phyloP scores from a whole-genome alignment of 2,797 vertebrate genomes.

The Agapornis canus region DNA sequence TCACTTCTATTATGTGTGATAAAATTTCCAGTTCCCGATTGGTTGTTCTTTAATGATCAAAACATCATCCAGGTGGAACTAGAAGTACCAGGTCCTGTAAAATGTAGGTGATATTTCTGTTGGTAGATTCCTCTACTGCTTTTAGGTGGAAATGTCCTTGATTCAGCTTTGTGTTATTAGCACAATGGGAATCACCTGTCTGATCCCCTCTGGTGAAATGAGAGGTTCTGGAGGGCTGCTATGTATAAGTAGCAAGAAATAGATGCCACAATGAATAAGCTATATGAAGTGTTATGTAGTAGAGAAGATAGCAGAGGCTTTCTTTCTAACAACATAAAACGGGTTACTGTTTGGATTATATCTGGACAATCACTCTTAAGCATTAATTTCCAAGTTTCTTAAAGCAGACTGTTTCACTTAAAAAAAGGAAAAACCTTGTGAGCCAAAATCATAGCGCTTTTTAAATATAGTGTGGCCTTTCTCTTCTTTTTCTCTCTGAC shows the following conservation, averaged over 20 bases:
- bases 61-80: not conserved
- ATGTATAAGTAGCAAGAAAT: fast-evolving
- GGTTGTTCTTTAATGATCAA: not conserved
- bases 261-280: not conserved
- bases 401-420: not conserved
- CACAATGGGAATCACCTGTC: not conserved
- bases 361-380: not conserved
- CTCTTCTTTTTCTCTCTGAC: not conserved
- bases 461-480: not conserved
- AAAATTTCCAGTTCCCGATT: not conserved
- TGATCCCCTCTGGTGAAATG: not conserved
- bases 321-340: not conserved
- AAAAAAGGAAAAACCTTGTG: not conserved
- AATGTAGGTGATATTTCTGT: not conserved
- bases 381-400: not conserved
- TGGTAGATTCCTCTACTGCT: not conserved
- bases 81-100: not conserved
- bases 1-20: not conserved
- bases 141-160: not conserved
- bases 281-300: fast-evolving
- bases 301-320: not conserved
- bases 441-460: not conserved
- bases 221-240: not conserved
- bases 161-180: not conserved
- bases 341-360: not conserved